Evolutionary conservation across 2,797 vertebrate genomes (phyloP).

Genomic region (Eulemur mongoz): DNA sequence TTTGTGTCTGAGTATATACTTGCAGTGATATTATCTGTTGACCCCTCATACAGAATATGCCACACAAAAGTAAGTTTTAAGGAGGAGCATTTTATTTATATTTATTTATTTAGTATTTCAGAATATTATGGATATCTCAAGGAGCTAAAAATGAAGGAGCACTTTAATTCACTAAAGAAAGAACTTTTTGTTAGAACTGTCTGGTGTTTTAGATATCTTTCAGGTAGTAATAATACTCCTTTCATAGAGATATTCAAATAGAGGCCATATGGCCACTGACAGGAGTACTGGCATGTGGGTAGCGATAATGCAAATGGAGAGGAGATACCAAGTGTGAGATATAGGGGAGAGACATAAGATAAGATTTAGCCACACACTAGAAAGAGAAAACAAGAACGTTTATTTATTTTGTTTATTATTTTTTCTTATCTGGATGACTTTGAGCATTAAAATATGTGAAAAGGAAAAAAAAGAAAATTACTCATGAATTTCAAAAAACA

Average conservation of each 20-base stretch:
- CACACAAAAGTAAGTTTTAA: not conserved
- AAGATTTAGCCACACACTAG: not conserved
- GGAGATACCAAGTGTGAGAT: not conserved
- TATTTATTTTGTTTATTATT: not conserved
- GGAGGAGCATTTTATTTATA: not conserved
- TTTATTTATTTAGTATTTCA: no score
- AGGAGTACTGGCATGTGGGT: not conserved
- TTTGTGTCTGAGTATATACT: not conserved
- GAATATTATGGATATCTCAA: no score
- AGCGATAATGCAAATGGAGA: not conserved
- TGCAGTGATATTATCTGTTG: not conserved
- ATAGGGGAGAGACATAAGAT: not conserved
- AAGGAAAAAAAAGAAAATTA: not conserved
- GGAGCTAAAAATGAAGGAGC: not conserved
- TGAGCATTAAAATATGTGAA: not conserved
- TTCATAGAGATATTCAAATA: not conserved
- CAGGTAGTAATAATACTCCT: not conserved
- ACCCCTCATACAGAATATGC: not conserved
- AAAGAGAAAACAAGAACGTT: not conserved
- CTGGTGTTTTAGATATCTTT: not conserved
- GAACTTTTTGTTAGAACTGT: not conserved
- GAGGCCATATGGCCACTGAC: not conserved
- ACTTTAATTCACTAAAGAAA: not conserved
- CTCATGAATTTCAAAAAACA: not conserved
- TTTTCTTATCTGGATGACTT: not conserved